These are phyloP conservation scores for Acronicta alni DNA, from an alignment of 2,888 invertebrate genomes.

Conservation along the genomic window DNA sequence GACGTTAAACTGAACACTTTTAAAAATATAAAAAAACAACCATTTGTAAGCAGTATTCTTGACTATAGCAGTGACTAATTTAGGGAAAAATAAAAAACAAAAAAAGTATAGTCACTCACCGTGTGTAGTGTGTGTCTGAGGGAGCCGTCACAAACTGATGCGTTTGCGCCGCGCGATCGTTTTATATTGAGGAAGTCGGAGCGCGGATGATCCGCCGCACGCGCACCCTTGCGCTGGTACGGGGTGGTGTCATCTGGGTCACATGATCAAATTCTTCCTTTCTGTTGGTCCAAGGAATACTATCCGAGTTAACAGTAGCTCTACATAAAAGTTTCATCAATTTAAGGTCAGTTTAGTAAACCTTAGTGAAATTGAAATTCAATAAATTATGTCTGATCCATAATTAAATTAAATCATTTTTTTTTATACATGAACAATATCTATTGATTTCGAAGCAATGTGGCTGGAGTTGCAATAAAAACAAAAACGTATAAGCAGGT, in stretches of 20 bases:
- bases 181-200: slow-evolving; percentile 82
- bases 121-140: slow-evolving; percentile 69
- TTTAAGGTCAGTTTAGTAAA: too few species aligned
- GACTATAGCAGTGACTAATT: slow-evolving; percentile 23
- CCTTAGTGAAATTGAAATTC: too few species aligned
- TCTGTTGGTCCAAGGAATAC: neutral
- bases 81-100: slow-evolving; percentile 12
- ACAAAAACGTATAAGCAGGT: too few species aligned
- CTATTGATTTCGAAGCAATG: too few species aligned
- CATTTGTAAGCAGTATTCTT: neutral
- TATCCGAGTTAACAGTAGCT: too few species aligned
- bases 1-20: neutral
- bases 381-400: too few species aligned
- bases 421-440: too few species aligned
- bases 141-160: slow-evolving; percentile 84
- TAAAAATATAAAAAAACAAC: neutral
- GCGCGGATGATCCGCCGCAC: slow-evolving; percentile 62
- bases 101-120: slow-evolving; percentile 69
- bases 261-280: slow-evolving; percentile 1
- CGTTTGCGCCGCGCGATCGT: slow-evolving; percentile 70
- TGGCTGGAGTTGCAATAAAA: too few species aligned
- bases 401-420: too few species aligned
- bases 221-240: slow-evolving; percentile 63
- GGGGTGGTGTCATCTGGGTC: slow-evolving; percentile 49
- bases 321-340: too few species aligned